phyloP scores from a whole-genome alignment of 2,113 vertebrate genomes.

The Stegastes partitus region DNA sequence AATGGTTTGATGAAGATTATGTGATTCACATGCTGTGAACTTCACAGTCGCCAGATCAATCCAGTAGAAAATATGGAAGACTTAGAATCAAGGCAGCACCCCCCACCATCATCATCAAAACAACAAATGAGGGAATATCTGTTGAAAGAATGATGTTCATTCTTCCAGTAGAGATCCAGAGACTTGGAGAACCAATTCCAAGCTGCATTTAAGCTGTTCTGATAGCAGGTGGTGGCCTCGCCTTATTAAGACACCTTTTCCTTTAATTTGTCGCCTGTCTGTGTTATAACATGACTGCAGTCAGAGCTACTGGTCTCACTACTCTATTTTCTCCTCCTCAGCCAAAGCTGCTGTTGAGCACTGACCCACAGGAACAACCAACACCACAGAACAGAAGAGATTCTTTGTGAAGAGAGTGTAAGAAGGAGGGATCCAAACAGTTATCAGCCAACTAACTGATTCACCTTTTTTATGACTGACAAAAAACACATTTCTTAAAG shows the following conservation, averaged over 20 bases:
- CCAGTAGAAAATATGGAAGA: too few species aligned
- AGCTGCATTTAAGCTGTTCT: neutral
- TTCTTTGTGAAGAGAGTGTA: neutral
- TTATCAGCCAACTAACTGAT: conserved; percentile 29
- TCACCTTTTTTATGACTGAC: conserved; percentile 18
- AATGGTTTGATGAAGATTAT: too few species aligned
- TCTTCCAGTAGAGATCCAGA: too few species aligned
- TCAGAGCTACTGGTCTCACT: neutral
- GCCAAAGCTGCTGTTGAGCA: conserved; percentile 88
- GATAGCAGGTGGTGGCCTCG: neutral
- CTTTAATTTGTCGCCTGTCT: too few species aligned
- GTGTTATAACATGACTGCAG: neutral
- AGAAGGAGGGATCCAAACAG: neutral
- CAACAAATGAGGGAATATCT: too few species aligned
- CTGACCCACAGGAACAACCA: conserved; percentile 66
- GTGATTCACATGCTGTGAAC: too few species aligned
- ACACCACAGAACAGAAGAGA: neutral
- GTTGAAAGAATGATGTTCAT: too few species aligned
- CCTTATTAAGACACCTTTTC: too few species aligned
- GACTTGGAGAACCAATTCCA: too few species aligned
- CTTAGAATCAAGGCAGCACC: too few species aligned
- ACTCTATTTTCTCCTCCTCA: conserved; percentile 59
- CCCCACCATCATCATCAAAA: too few species aligned
- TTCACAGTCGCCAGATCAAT: too few species aligned
- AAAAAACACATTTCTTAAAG: conserved; percentile 12